Evolutionary conservation across 1,140 invertebrate species (phyloP), one percentile per base, ranked within the genome.

Genomic region (Eueides isabella): DNA sequence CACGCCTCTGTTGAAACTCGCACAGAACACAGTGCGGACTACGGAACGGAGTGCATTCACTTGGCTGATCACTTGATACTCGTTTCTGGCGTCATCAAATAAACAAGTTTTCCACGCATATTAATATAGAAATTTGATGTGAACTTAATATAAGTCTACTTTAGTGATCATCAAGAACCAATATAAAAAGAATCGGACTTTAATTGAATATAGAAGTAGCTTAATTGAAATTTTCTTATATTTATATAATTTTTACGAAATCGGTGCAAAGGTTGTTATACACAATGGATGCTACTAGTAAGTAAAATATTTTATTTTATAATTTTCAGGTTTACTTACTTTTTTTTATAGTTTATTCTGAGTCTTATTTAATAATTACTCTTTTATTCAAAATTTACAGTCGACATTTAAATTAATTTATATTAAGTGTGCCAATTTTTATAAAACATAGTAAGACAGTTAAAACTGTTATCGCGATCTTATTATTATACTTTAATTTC

Each of bases 271-370:
- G 87, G 87, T 89, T 85, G 79, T 72, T 78, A 80, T 81, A 83
- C 85, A 89, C 74, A 80, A 92, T 92, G 90, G 90, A 92, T 85
- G 90, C 90, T 81, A 92, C 90, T 75, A 90, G 90, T 92, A 82
- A 92, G 90, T 90, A 61, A 69, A 61, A 26, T 55, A 3, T 55
- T 55, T 12, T 55, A 55, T 55, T 26, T 26, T 23, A 55, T 55
- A 23, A 55, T 55, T 23, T 26, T 12, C 23, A 55, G 0, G 2
- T 12, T 55, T 26, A 3, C 19, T 55, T 23, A 2, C 2, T 23
- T 55, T 23, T 2, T 23, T 55, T 55, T 26, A 11, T 55, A 19
- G 7, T 38, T 14, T 2, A 44, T 19, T 19, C n/a, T n/a, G n/a
- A n/a, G 16, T 44, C 41, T 44, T 26, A 55, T 23, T 6, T 55